A percentile compares a stretch with the other conserved stretches of the same genome.
phyloP scores from a whole-genome alignment of 1,140 invertebrate species.

The Cephus cinctus region DNA sequence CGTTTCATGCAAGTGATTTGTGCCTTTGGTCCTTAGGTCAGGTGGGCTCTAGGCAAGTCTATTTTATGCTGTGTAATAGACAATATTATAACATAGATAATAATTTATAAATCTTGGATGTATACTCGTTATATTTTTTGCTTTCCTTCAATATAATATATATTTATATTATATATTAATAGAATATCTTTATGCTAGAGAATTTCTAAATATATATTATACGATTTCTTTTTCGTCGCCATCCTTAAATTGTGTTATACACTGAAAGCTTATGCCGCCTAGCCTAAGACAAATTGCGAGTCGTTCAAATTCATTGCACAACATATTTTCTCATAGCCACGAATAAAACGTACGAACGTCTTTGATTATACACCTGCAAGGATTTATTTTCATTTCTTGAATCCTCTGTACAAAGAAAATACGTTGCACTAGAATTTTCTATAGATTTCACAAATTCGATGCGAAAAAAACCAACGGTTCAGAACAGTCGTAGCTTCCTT shows the following conservation, averaged over 20 bases:
- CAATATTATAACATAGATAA: slow-evolving; percentile 38
- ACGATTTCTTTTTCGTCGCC: slow-evolving; percentile 29
- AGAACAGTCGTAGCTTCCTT: slow-evolving; percentile 25
- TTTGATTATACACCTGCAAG: too few species aligned
- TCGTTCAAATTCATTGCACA: slow-evolving; percentile 11
- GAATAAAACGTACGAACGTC: too few species aligned
- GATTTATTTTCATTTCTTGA: too few species aligned
- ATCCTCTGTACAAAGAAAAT: too few species aligned
- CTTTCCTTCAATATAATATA: slow-evolving; percentile 47
- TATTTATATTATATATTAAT: slow-evolving; percentile 22
- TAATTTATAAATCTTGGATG: slow-evolving; percentile 54
- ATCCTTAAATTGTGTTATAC: slow-evolving; percentile 33
- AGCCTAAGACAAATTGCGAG: slow-evolving; percentile 18
- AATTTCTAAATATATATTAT: slow-evolving; percentile 36
- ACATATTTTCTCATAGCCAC: too few species aligned
- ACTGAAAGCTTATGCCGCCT: slow-evolving; percentile 40
- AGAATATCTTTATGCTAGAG: slow-evolving; percentile 28
- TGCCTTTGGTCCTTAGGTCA: slow-evolving; percentile 55
- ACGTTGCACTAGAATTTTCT: slow-evolving; percentile 23
- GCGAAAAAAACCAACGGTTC: slow-evolving; percentile 22
- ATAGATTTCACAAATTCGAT: slow-evolving; percentile 6
- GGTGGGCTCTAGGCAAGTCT: slow-evolving; percentile 54
- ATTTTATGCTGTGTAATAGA: slow-evolving; percentile 49
- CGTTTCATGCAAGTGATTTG: slow-evolving; percentile 50
- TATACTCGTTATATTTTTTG: slow-evolving; percentile 35